These are phyloP conservation scores for Chrysolina haemoptera DNA, from an alignment of 2,888 invertebrate species.

Conservation along the genomic window DNA sequence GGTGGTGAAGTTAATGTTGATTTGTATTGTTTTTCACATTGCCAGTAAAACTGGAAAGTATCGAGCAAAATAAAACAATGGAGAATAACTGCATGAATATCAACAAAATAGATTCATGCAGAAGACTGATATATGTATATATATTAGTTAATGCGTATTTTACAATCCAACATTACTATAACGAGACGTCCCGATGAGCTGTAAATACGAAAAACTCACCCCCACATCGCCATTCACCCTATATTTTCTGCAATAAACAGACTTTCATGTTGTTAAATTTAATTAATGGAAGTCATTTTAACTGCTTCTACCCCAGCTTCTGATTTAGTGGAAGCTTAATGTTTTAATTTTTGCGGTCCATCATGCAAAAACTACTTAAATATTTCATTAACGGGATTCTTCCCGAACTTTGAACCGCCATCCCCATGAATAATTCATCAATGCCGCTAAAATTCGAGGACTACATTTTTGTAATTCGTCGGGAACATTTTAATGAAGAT, in stretches of 20 bases:
- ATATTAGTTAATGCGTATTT: too few relatives aligned
- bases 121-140: too few relatives aligned
- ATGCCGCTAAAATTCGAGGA: constrained; percentile 50
- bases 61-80: too few relatives aligned
- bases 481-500: constrained; percentile 52
- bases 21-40: too few relatives aligned
- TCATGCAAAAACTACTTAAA: constrained; percentile 55
- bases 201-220: too few relatives aligned
- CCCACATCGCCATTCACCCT: background rate
- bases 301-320: constrained; percentile 25
- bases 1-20: too few relatives aligned
- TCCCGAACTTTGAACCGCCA: constrained; percentile 53
- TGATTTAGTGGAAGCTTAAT: constrained; percentile 50
- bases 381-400: constrained; percentile 60
- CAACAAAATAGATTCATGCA: too few relatives aligned
- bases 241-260: background rate
- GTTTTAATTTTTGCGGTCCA: constrained; percentile 56
- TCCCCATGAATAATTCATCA: constrained; percentile 57
- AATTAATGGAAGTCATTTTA: constrained; percentile 27
- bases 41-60: too few relatives aligned
- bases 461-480: constrained; percentile 55
- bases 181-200: too few relatives aligned
- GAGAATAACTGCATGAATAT: too few relatives aligned
- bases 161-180: too few relatives aligned
- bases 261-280: constrained; percentile 26